These are phyloP conservation scores for Synergus laeviventris DNA, from an alignment of 2,888 invertebrate species.

Conservation along the genomic window DNA sequence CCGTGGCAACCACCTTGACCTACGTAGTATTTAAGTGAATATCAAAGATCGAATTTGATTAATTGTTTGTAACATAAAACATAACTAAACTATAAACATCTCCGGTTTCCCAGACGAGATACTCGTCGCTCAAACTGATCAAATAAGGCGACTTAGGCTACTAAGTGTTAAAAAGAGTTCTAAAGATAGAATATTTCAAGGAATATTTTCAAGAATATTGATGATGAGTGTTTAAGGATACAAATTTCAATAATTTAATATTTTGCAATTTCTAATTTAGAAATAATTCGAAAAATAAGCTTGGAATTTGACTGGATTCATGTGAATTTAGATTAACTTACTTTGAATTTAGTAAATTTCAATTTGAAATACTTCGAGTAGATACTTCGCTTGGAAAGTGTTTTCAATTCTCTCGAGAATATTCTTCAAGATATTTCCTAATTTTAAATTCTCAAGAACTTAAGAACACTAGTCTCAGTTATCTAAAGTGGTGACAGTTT, in stretches of 20 bases:
- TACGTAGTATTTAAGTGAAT: slow-evolving; percentile 34
- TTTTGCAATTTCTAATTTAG: too few species aligned
- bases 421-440: background rate
- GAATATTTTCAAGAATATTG: background rate
- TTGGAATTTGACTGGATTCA: background rate
- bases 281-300: too few species aligned
- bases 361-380: background rate
- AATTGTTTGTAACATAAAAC: slow-evolving; percentile 19
- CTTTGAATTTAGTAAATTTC: background rate
- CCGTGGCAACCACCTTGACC: slow-evolving; percentile 44
- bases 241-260: too few species aligned
- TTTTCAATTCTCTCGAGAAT: background rate
- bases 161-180: background rate
- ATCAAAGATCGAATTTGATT: slow-evolving; percentile 39
- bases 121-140: slow-evolving; percentile 42
- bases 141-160: background rate
- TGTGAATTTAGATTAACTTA: background rate
- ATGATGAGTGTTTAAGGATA: background rate
- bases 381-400: background rate
- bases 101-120: slow-evolving; percentile 34
- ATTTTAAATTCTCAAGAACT: background rate
- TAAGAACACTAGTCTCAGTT: background rate
- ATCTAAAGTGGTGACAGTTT: slow-evolving; percentile 2
- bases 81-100: slow-evolving; percentile 19
- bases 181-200: background rate